Base-by-base conservation (phyloP, 1,140 invertebrate species). In the Cotesia glomerata region DNA sequence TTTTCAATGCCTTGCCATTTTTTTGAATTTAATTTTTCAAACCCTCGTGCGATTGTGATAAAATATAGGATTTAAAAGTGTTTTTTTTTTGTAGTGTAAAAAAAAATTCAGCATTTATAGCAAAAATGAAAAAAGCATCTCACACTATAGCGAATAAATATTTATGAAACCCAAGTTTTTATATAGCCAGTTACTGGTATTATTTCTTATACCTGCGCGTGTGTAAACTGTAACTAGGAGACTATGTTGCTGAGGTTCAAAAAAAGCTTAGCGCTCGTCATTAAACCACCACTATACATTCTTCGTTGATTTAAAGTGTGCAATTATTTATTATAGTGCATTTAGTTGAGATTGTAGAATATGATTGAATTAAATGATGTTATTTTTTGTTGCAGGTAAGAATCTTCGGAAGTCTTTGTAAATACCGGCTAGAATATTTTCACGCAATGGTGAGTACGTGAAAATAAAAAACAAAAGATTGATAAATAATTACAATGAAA, bases 361-460 rank as follows among this genome's bases (percentile, higher is more conserved):
- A 45, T 68, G 56, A 68, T 62, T 64, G 64, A 73, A 71, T 64
- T 7, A 65, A 71, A 64, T 52, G 35, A 71, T 71, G 49, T 71
- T 51, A 70, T 68, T 45, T 79, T 75, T 59, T 79, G 74, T 82
- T 81, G 7, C 80, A 82, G 82, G 82, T 82, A 82, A 83, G 81
- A 75, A 34, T 74, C 71, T 75, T 80, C 80, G 77, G 77, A 78
- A 77, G 68, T 59, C 69, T 54, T 70, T 75, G 74, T 77, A 76
- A 75, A 79, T 72, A 67, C 39, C 49, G 45, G 49, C 65, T 16
- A 26, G 26, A 18, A 66, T 66, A 59, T 66, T 66, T 72, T 66
- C 58, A 66, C 63, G 62, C 51, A 54, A 64, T 14, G 70, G 70
- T 72, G 63, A 72, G 70, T 72, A 65, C n/a, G 39, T 49, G 45